phyloP scores from a whole-genome alignment of 2,888 invertebrate genomes.

The Syrista parreyssii region DNA sequence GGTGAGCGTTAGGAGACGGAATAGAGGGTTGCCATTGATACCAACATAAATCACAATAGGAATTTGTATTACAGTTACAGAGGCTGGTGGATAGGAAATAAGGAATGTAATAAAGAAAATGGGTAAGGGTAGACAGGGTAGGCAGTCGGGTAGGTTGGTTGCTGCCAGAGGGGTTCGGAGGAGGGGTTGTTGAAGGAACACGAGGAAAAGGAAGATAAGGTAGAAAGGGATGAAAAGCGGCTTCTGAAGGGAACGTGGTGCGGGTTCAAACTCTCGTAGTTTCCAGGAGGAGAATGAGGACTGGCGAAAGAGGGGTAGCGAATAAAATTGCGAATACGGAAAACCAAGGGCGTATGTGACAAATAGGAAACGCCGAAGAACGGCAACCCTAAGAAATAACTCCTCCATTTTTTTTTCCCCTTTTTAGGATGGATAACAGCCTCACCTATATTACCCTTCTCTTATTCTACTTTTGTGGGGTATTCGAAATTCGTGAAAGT shows the following conservation, averaged over 20 bases:
- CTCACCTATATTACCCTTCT: background rate
- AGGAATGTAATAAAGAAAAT: conserved; percentile 67
- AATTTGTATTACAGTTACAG: conserved; percentile 67
- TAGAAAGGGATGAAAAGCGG: conserved; percentile 4
- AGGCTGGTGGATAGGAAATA: conserved; percentile 65
- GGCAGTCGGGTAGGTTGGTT: conserved; percentile 10
- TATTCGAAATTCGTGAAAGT: conserved; percentile 4
- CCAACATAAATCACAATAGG: conserved; percentile 67
- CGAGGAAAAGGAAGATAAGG: conserved; percentile 5
- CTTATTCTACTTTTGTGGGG: background rate
- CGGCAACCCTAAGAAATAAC: background rate
- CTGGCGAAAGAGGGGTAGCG: conserved; percentile 2
- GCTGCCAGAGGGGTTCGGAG: conserved; percentile 5
- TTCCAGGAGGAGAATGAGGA: conserved; percentile 2
- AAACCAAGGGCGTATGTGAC: conserved; percentile 19
- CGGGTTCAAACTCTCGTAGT: conserved; percentile 4
- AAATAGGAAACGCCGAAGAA: conserved; percentile 15
- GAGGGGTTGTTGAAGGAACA: conserved; percentile 25
- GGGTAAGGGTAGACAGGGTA: conserved; percentile 46
- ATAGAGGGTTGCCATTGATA: conserved; percentile 61
- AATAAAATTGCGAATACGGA: conserved; percentile 21
- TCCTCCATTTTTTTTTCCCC: background rate
- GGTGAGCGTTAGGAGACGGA: conserved; percentile 14
- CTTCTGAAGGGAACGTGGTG: conserved; percentile 8
- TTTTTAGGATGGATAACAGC: background rate